A percentile compares a stretch with the other conserved stretches of the same genome.
phyloP scores from a whole-genome alignment of 2,113 vertebrate species.

The Hemibagrus wyckioides region DNA sequence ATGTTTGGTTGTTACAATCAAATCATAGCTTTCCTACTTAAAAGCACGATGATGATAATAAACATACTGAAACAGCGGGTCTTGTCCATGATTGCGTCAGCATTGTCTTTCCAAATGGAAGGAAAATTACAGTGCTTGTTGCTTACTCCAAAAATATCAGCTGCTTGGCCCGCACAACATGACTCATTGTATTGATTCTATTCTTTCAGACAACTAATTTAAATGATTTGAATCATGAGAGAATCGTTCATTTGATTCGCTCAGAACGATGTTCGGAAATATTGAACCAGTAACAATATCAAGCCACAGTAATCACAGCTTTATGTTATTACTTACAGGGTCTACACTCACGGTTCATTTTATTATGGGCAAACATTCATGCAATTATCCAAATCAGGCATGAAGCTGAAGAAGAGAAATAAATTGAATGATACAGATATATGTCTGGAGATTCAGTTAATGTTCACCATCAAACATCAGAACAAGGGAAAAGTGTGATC shows the following conservation, averaged over 20 bases:
- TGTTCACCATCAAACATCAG: background rate
- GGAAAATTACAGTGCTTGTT: background rate
- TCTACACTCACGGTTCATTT: background rate
- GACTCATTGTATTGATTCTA: slow-evolving; percentile 5
- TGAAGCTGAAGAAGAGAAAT: background rate
- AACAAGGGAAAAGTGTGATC: background rate
- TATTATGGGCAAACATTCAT: background rate
- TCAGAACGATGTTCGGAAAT: background rate
- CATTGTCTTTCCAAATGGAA: background rate
- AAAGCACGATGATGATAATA: background rate
- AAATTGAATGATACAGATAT: background rate
- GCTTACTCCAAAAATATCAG: slow-evolving; percentile 8
- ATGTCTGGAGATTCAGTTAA: background rate
- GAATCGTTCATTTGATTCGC: background rate
- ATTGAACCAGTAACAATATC: background rate
- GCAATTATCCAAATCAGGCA: background rate
- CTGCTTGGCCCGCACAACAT: background rate
- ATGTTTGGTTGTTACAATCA: background rate
- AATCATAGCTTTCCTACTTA: background rate
- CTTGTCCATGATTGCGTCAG: background rate
- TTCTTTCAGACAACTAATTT: background rate
- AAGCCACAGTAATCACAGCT: background rate
- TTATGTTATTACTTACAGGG: background rate
- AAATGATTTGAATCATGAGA: background rate
- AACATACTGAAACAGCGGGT: background rate